Evolutionary conservation across 2,113 vertebrate species (phyloP).

Genomic region (Thamnophis sirtalis): DNA sequence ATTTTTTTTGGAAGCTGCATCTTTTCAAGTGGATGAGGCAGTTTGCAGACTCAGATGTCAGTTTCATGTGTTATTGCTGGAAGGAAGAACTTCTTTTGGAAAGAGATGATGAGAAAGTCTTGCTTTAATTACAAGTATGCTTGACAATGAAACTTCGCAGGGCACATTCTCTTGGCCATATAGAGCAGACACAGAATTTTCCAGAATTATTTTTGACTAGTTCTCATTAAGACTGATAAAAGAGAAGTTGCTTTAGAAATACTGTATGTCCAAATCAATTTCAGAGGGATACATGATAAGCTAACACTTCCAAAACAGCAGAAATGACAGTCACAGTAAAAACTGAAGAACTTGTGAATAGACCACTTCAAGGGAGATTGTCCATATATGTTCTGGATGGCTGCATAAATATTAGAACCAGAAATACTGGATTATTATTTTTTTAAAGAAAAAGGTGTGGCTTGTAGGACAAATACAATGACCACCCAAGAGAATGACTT

Average conservation of each 20-base stretch:
- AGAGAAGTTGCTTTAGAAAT: background rate
- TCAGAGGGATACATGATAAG: background rate
- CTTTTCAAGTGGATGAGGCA: background rate
- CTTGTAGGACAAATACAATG: background rate
- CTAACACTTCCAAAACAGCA: background rate
- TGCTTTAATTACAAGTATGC: background rate
- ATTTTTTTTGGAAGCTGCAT: background rate
- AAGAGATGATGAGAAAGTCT: background rate
- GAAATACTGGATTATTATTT: background rate
- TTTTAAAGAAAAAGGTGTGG: background rate
- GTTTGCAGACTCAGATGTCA: background rate
- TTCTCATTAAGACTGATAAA: background rate
- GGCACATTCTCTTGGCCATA: background rate
- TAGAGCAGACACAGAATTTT: background rate
- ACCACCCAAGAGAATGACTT: background rate
- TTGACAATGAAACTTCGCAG: background rate
- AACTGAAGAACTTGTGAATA: background rate
- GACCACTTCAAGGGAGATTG: background rate
- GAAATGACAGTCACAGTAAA: background rate
- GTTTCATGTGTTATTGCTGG: background rate
- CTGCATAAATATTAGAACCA: background rate
- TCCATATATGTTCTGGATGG: background rate
- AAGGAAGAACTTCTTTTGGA: background rate
- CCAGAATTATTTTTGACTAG: background rate
- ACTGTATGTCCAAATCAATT: background rate